These are phyloP conservation scores for Argyra leucocephala DNA, from an alignment of 2,888 invertebrate species.

Conservation along the genomic window DNA sequence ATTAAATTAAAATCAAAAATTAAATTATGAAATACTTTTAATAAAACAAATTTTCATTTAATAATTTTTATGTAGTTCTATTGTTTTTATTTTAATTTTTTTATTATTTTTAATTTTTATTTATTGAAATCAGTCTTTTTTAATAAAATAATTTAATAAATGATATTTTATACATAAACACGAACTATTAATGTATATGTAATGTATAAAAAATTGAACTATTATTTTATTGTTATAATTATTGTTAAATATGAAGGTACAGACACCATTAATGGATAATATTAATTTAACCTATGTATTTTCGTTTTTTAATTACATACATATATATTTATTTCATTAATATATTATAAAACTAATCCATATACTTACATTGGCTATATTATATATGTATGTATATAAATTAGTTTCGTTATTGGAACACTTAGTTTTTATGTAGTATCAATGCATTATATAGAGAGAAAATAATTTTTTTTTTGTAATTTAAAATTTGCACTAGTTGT, in stretches of 20 bases:
- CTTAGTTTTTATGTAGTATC: not conserved
- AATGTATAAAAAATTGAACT: not conserved
- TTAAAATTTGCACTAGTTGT: too few relatives aligned
- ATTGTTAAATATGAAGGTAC: not conserved
- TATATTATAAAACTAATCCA: too few relatives aligned
- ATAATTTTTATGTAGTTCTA: not conserved
- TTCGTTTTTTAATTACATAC: not conserved
- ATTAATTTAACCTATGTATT: not conserved
- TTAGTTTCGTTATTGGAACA: not conserved
- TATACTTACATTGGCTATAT: too few relatives aligned
- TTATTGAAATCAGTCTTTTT: not conserved
- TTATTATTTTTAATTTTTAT: not conserved
- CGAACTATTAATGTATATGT: not conserved
- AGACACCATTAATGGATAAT: constrained; percentile 1
- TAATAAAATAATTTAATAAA: constrained; percentile 2
- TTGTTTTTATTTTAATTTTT: not conserved
- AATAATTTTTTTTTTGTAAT: too few relatives aligned
- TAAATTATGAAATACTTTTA: too few relatives aligned
- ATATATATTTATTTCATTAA: not conserved
- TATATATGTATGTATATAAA: not conserved
- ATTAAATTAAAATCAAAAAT: too few relatives aligned
- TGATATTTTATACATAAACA: not conserved
- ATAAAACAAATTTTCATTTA: not conserved
- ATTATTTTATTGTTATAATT: not conserved
- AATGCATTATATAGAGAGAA: too few relatives aligned